These are phyloP conservation scores for Pipistrellus nathusii DNA, from an alignment of 2,797 vertebrate genomes.

Conservation along the genomic window DNA sequence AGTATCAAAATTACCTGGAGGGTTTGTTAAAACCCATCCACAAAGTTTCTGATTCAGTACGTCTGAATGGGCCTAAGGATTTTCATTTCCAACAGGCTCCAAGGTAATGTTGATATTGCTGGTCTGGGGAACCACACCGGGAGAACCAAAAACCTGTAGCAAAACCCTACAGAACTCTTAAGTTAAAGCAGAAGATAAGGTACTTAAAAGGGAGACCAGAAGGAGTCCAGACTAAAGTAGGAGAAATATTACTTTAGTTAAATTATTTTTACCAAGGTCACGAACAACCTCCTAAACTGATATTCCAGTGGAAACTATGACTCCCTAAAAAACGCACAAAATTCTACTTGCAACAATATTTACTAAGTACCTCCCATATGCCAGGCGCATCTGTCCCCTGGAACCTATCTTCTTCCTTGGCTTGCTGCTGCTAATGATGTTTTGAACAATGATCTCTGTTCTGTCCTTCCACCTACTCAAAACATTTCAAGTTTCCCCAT, in stretches of 20 bases:
- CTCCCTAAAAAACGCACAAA: constrained; percentile 27
- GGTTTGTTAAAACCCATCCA: neutral
- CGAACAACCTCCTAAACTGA: constrained; percentile 37
- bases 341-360: neutral
- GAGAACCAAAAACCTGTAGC: neutral
- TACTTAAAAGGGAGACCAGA: neutral
- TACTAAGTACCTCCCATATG: constrained; percentile 4
- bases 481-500: neutral
- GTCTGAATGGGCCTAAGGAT: neutral
- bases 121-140: neutral
- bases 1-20: neutral
- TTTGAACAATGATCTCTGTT: neutral
- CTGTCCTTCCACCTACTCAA: neutral
- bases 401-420: neutral
- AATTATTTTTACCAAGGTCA: neutral
- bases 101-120: neutral
- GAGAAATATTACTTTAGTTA: neutral
- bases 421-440: neutral
- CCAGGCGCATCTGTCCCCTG: neutral
- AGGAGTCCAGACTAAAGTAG: neutral
- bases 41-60: neutral
- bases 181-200: neutral
- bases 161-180: constrained; percentile 1
- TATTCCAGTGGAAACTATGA: neutral
- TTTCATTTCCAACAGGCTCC: neutral